phyloP scores from a whole-genome alignment of 2,888 invertebrate species.

The Eudasyphora cyanicolor region DNA sequence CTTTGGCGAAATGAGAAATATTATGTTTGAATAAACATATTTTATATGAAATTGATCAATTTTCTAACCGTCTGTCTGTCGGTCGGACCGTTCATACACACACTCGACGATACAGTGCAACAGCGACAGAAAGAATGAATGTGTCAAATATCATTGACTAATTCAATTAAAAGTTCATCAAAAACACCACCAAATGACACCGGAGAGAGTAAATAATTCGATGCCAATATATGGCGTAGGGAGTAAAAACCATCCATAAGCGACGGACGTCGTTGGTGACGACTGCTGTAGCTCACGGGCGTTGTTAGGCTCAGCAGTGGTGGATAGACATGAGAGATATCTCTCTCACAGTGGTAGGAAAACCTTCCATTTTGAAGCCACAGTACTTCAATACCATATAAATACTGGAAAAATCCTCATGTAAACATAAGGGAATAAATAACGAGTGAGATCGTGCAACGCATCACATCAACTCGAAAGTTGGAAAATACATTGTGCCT shows the following conservation, averaged over 20 bases:
- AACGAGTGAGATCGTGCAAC: too few relatives aligned
- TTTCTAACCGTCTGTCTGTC: neutral
- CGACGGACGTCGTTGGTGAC: neutral
- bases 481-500: too few relatives aligned
- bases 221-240: too few relatives aligned
- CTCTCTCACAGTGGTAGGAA: too few relatives aligned
- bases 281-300: neutral
- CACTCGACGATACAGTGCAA: neutral
- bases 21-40: conserved; percentile 67
- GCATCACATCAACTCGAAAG: too few relatives aligned
- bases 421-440: too few relatives aligned
- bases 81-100: neutral
- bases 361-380: too few relatives aligned
- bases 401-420: too few relatives aligned
- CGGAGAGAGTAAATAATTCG: neutral
- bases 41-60: conserved; percentile 67
- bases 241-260: neutral
- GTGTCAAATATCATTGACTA: conserved; percentile 62
- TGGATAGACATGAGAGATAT: neutral
- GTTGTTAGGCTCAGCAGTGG: neutral
- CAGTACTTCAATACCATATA: too few relatives aligned
- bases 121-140: neutral
- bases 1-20: conserved; percentile 70
- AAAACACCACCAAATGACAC: conserved; percentile 23
- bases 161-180: conserved; percentile 53